Evolutionary conservation across 2,888 invertebrate genomes (phyloP).

Genomic region (Chydorus sphaericus): DNA sequence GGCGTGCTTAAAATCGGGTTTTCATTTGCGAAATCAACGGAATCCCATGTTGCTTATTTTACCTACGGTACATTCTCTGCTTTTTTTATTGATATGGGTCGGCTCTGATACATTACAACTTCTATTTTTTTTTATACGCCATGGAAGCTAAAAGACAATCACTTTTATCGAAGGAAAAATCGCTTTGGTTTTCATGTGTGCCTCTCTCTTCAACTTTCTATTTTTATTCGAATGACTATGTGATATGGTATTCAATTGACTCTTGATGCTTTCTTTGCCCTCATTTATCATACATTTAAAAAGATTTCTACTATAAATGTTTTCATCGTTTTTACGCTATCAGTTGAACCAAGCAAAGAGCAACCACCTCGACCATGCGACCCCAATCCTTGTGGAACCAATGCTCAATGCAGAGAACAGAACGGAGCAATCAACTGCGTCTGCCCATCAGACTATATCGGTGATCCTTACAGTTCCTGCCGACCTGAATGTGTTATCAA

Average conservation of each 20-base stretch:
- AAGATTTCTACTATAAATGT: no score
- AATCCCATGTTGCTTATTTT: background rate
- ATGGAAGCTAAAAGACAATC: no score
- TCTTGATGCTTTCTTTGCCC: no score
- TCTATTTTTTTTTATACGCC: background rate
- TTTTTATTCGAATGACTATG: no score
- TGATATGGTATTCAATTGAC: no score
- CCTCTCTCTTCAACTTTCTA: no score
- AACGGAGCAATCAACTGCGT: conserved; percentile 58
- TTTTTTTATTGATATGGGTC: background rate
- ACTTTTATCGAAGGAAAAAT: no score
- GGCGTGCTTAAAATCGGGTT: background rate
- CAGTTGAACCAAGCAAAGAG: conserved; percentile 27
- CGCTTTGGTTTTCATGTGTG: no score
- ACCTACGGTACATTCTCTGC: background rate
- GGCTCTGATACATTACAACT: background rate
- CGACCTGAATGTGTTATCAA: conserved; percentile 58
- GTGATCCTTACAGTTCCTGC: conserved; percentile 50
- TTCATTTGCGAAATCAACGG: background rate
- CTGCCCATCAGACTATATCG: conserved; percentile 56
- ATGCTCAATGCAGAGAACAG: conserved; percentile 60
- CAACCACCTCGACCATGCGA: conserved; percentile 43
- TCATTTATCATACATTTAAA: no score
- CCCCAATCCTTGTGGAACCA: conserved; percentile 72
- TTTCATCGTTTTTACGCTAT: no score